Conservation (phyloP, 2,888 invertebrate species). For the Mylabris sibirica region DNA sequence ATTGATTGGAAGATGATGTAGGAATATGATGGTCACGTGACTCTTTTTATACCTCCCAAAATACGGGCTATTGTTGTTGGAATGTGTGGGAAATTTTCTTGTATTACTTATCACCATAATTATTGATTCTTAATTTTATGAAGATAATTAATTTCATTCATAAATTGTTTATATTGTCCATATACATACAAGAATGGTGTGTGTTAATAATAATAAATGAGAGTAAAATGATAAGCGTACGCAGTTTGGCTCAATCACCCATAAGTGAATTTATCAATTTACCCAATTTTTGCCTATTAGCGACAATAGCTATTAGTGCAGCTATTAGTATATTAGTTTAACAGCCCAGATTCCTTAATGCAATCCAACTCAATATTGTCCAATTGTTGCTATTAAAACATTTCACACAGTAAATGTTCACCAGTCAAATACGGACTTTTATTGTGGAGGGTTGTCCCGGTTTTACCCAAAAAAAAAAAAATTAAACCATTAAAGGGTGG, state of each 20-base stretch:
- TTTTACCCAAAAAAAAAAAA: slow-evolving; percentile 14
- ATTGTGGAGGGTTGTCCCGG: slow-evolving; percentile 54
- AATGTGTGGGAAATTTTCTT: neutral
- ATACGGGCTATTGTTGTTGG: neutral
- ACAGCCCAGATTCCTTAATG: slow-evolving; percentile 63
- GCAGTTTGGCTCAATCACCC: slow-evolving; percentile 54
- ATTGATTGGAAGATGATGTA: neutral
- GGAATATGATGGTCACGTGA: slow-evolving; percentile 1
- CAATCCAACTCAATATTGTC: slow-evolving; percentile 63
- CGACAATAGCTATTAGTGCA: slow-evolving; percentile 63
- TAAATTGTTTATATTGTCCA: slow-evolving; percentile 30
- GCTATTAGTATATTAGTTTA: slow-evolving; percentile 62
- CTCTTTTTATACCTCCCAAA: neutral
- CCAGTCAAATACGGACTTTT: slow-evolving; percentile 58
- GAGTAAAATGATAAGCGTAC: slow-evolving; percentile 49
- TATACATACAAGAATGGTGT: neutral
- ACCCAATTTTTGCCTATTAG: slow-evolving; percentile 65
- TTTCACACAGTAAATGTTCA: slow-evolving; percentile 59
- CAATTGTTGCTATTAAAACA: slow-evolving; percentile 63
- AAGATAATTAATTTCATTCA: slow-evolving; percentile 36
- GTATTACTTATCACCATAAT: neutral
- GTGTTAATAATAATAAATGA: slow-evolving; percentile 32
- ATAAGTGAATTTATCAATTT: slow-evolving; percentile 64
- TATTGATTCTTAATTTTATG: neutral
- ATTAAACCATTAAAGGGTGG: neutral